These are phyloP conservation scores for Yponomeuta sedellus DNA, from an alignment of 2,888 invertebrate species.

Conservation along the genomic window DNA sequence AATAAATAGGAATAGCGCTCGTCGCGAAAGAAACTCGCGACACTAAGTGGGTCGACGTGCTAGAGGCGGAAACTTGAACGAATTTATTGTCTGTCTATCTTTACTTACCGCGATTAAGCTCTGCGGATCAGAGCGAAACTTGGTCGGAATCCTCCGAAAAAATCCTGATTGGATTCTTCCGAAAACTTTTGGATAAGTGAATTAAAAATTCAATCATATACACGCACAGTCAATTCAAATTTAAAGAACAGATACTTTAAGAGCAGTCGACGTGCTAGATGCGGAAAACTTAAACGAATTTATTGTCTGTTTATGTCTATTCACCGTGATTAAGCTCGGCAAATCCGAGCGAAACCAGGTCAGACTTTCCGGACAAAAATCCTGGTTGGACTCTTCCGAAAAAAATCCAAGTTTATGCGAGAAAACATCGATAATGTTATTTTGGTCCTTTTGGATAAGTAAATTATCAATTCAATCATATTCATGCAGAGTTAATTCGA, in stretches of 20 bases:
- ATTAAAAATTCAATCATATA: neutral
- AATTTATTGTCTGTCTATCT: neutral
- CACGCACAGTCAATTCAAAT: neutral
- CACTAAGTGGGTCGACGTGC: neutral
- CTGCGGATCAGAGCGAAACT: too few species aligned
- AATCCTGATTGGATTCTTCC: too few species aligned
- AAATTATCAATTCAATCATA: neutral
- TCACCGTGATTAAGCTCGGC: too few species aligned
- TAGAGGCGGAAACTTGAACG: neutral
- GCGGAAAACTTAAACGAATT: neutral
- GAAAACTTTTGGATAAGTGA: neutral
- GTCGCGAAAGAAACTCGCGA: neutral
- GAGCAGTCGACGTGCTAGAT: neutral
- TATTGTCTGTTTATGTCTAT: neutral
- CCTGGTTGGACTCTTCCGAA: too few species aligned
- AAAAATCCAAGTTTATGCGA: too few species aligned
- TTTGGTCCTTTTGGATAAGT: neutral
- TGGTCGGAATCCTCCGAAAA: too few species aligned
- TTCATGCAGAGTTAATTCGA: neutral
- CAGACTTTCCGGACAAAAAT: too few species aligned
- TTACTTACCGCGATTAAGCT: neutral
- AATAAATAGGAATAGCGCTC: neutral
- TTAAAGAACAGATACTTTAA: constrained; percentile 1
- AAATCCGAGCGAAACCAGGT: too few species aligned
- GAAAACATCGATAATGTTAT: too few species aligned